Percentiles rank a stretch among this genome's conserved stretches.
These are phyloP conservation scores for Ivindomyrus marchei DNA, from an alignment of 2,113 vertebrate genomes.

Conservation along the genomic window DNA sequence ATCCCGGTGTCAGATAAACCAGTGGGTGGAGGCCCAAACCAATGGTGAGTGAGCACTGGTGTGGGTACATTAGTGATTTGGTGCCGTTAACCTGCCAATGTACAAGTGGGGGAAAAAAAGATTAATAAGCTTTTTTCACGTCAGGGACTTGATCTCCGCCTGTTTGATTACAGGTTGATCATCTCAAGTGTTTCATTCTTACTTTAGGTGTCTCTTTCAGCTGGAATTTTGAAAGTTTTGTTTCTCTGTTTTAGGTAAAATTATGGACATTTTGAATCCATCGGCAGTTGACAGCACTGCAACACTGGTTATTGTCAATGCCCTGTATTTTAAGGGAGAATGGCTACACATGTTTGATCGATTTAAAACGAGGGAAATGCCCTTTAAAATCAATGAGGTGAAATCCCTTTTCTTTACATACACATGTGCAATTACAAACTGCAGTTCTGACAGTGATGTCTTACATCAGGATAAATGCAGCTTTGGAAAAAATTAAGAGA, in stretches of 20 bases:
- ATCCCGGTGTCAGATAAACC: conserved; percentile 70
- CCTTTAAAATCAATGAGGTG: conserved; percentile 73
- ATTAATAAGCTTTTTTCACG: not conserved
- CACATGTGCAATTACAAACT: not conserved
- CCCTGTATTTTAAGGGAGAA: conserved; percentile 86
- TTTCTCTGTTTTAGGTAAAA: conserved; percentile 69
- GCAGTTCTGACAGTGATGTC: not conserved
- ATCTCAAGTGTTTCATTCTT: not conserved
- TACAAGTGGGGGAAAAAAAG: not conserved
- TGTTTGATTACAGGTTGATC: not conserved
- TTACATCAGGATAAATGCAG: not conserved
- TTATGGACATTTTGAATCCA: conserved; percentile 67
- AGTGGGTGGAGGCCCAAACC: conserved; percentile 77
- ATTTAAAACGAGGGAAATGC: conserved; percentile 56
- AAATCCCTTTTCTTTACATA: not conserved
- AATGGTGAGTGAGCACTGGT: conserved; percentile 61
- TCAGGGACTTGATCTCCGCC: not conserved
- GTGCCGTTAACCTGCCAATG: not conserved
- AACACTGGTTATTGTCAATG: conserved; percentile 75
- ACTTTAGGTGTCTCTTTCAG: not conserved
- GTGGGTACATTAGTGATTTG: not conserved
- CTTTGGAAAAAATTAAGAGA: not conserved
- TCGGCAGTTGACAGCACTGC: conserved; percentile 59
- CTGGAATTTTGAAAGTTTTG: not conserved
- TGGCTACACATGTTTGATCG: conserved; percentile 69